A percentile compares a stretch with the other conserved stretches of the same genome.
Conservation (phyloP, 2,113 vertebrate species). For the Apistogramma diplotaenia region DNA sequence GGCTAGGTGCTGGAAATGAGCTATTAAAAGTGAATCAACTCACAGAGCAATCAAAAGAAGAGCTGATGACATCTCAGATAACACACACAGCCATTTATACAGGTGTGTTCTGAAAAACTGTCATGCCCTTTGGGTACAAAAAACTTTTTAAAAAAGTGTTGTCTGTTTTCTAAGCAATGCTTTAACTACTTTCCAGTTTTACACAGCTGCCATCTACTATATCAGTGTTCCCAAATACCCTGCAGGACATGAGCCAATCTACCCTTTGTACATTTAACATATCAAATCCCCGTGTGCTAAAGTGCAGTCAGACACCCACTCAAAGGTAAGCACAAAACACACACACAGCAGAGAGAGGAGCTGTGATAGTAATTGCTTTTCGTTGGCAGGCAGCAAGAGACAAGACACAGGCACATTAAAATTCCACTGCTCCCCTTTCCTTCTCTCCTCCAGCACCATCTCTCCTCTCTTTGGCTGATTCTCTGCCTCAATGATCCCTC, state of each 20-base stretch:
- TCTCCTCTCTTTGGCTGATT: conserved; percentile 56
- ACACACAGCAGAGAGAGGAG: conserved; percentile 15
- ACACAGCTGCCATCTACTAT: neutral
- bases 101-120: neutral
- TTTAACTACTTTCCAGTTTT: conserved; percentile 3
- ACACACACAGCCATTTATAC: neutral
- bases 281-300: conserved; percentile 19
- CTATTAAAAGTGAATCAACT: neutral
- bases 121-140: neutral
- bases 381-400: conserved; percentile 63
- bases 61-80: neutral
- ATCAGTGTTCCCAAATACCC: conserved; percentile 11
- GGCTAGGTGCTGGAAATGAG: neutral
- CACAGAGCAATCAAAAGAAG: neutral
- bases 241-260: conserved; percentile 20
- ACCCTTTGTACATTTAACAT: conserved; percentile 27
- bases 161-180: neutral
- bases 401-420: conserved; percentile 71
- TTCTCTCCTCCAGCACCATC: conserved; percentile 58
- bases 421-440: conserved; percentile 67
- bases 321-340: conserved; percentile 9
- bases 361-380: conserved; percentile 72
- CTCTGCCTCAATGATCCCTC: conserved; percentile 66
- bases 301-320: conserved; percentile 7
- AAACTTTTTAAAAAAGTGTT: neutral